Evolutionary conservation across 2,797 vertebrate genomes (phyloP), one percentile per base, ranked within the genome.

Genomic region (Lacerta bilineata): DNA sequence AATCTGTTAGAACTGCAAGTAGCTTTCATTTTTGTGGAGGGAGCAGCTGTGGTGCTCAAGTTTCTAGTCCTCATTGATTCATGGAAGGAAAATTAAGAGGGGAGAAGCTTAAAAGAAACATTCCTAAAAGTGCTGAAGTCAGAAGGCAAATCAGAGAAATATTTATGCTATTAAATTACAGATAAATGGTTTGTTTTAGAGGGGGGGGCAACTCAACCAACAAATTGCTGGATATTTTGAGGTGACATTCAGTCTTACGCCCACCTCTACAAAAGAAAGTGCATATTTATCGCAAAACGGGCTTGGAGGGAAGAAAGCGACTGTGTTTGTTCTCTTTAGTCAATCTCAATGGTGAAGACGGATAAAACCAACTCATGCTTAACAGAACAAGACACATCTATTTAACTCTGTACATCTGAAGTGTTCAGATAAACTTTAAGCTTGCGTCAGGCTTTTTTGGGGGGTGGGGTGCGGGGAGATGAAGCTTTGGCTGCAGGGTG

Each of bases 61-160:
- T 36, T 72, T 61, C 82, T 61, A 72, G 39, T 64, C 33, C 33
- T 23, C 68, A 88, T 46, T 17, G 20, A 11, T 27, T 46, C 25
- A 27, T 5, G 2, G 36, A 39, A 17, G 23, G 74, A 3, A 78
- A 64, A 33, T 71, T 7, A 10, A 18, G 9, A 25, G 13, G 64
- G 39, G 39, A 9, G 6, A n/a, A 74, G 33, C 61, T 43, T 39
- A 69, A 86, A 71, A 75, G 3, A 46, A 15, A 85, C 8, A 77
- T 80, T 50, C 68, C 46, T 72, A 43, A 72, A 84, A 80, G 68
- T 84, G 82, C 68, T 84, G 68, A 84, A 64, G 43, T 66, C 83
- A 71, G 29, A 59, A 88, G 36, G 66, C 46, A 59, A 59, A 71
- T 71, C 6, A 29, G 13, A 50, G 18, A 71, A 84, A 13, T 59